phyloP scores from a whole-genome alignment of 2,888 invertebrate species.

The Odontomyia ornata region DNA sequence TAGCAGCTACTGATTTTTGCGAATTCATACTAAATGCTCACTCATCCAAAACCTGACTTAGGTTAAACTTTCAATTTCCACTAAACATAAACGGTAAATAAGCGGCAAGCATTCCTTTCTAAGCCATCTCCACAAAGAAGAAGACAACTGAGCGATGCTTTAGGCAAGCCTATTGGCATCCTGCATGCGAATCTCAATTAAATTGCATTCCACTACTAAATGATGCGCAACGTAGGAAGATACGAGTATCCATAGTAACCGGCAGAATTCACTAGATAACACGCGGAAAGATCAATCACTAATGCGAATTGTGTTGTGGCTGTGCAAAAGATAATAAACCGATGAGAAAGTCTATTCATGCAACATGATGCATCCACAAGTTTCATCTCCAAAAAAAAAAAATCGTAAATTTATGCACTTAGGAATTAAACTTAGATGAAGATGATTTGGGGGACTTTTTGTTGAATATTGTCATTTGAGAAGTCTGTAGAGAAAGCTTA shows the following conservation, averaged over 20 bases:
- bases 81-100: background rate
- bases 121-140: background rate
- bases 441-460: no score
- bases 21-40: background rate
- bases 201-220: background rate
- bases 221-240: background rate
- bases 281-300: constrained; percentile 43
- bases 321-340: constrained; percentile 2
- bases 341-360: constrained; percentile 10
- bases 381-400: background rate
- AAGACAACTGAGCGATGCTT: constrained; percentile 2
- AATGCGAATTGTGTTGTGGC: background rate
- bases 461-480: no score
- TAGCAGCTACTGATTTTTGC: background rate
- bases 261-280: background rate
- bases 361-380: background rate
- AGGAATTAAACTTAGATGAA: no score
- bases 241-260: background rate
- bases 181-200: background rate
- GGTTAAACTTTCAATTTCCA: constrained; percentile 23
- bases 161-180: constrained; percentile 14
- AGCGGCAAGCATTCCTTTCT: constrained; percentile 32
- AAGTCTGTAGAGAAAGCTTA: no score
- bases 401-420: no score
- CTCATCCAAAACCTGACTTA: background rate